Conservation (phyloP, 2,797 vertebrate genomes). For the Scleropages formosus region DNA sequence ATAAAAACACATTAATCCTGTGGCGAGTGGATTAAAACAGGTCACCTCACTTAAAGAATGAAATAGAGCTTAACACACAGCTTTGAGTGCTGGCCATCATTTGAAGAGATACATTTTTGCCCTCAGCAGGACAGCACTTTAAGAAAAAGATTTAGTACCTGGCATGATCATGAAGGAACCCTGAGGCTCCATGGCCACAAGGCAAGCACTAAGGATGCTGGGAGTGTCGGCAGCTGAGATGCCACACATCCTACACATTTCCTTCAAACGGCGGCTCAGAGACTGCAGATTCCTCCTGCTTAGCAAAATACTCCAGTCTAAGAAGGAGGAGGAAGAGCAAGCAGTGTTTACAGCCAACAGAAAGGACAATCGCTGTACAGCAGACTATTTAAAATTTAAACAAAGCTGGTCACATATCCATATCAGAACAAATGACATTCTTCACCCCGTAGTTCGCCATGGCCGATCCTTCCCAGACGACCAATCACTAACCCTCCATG, state of each 20-base stretch:
- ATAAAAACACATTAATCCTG: too few relatives aligned
- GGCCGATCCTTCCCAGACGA: conserved; percentile 92
- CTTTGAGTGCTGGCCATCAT: too few relatives aligned
- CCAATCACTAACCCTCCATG: conserved; percentile 98
- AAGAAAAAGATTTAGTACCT: conserved; percentile 64
- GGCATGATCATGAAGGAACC: conserved; percentile 99
- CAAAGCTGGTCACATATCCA: too few relatives aligned
- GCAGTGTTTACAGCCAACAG: not conserved
- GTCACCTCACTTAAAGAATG: too few relatives aligned
- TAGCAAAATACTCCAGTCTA: conserved; percentile 97
- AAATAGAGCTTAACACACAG: too few relatives aligned
- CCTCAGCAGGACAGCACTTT: not conserved
- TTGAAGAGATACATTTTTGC: not conserved
- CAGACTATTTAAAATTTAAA: not conserved
- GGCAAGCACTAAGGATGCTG: conserved; percentile 95
- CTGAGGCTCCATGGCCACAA: conserved; percentile 97
- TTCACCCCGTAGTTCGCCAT: conserved; percentile 93
- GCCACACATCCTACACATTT: conserved; percentile 97
- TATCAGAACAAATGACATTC: too few relatives aligned
- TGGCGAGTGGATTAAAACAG: too few relatives aligned
- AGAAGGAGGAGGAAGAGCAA: not conserved
- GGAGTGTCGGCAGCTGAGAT: conserved; percentile 96
- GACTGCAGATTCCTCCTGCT: conserved; percentile 94
- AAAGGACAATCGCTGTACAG: not conserved
- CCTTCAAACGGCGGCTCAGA: conserved; percentile 90